phyloP scores from a whole-genome alignment of 2,888 invertebrate genomes.

The Harpalus rufipes region DNA sequence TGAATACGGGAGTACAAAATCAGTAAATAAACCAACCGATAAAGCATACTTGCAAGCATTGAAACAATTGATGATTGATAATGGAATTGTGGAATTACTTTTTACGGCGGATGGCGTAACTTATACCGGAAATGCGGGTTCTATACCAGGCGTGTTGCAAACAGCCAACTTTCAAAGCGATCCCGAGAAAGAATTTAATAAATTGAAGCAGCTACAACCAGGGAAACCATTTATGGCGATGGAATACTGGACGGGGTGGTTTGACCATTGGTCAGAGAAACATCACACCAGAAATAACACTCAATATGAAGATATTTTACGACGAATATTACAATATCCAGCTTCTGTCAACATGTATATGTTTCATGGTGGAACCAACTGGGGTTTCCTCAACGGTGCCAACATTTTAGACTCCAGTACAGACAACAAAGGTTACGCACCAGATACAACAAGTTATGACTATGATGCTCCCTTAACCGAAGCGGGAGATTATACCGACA shows the following conservation, averaged over 20 bases:
- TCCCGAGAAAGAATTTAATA: constrained; percentile 75
- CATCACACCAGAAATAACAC: constrained; percentile 71
- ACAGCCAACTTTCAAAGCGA: constrained; percentile 79
- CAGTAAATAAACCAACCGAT: constrained; percentile 71
- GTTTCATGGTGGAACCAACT: constrained; percentile 94
- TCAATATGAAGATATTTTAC: constrained; percentile 71
- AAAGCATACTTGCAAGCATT: constrained; percentile 76
- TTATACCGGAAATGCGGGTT: not conserved
- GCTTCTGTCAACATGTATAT: constrained; percentile 91
- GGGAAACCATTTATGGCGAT: constrained; percentile 80
- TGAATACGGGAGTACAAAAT: constrained; percentile 88
- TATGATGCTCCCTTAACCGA: constrained; percentile 93
- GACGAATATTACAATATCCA: constrained; percentile 73
- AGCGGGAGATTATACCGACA: constrained; percentile 92
- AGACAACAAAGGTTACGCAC: constrained; percentile 68
- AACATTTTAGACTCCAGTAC: constrained; percentile 69
- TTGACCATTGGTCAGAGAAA: constrained; percentile 68
- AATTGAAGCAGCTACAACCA: constrained; percentile 76
- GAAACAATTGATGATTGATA: constrained; percentile 73
- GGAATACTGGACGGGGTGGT: constrained; percentile 81
- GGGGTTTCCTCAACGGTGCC: constrained; percentile 80
- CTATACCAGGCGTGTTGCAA: constrained; percentile 73
- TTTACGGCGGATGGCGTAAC: constrained; percentile 78
- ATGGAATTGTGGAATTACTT: constrained; percentile 77
- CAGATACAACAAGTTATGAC: constrained; percentile 78